Evolutionary conservation across 2,888 invertebrate species (phyloP).

Genomic region (Himalopsyche anomala): DNA sequence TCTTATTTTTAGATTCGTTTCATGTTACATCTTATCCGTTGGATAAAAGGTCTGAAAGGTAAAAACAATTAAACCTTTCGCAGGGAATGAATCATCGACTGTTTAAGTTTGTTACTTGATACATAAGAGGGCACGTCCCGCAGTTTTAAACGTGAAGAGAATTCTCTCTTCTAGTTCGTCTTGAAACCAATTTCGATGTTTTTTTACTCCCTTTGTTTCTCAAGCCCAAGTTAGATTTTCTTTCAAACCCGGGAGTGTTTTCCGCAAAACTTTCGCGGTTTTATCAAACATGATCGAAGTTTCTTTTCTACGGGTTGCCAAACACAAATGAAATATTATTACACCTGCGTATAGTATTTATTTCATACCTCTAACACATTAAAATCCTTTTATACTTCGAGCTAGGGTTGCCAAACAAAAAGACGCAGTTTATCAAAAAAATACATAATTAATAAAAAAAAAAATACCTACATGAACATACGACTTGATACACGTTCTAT

Average conservation of each 20-base stretch:
- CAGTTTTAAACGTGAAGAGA: slow-evolving; percentile 11
- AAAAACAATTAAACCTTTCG: slow-evolving; percentile 9
- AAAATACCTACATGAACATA: too few species aligned
- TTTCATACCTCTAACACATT: neutral
- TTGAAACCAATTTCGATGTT: slow-evolving; percentile 38
- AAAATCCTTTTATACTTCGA: too few species aligned
- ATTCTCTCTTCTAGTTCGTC: neutral
- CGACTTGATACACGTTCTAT: too few species aligned
- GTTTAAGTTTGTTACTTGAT: slow-evolving; percentile 28
- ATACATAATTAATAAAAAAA: too few species aligned
- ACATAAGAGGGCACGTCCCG: slow-evolving; percentile 7
- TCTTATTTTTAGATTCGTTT: neutral
- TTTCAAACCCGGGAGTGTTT: slow-evolving; percentile 47
- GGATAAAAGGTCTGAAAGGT: neutral
- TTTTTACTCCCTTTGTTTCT: slow-evolving; percentile 32
- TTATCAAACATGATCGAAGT: slow-evolving; percentile 55
- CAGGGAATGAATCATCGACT: neutral
- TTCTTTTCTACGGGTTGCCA: slow-evolving; percentile 48
- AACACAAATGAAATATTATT: slow-evolving; percentile 52
- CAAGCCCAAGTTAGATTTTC: slow-evolving; percentile 29
- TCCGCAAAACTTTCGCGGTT: slow-evolving; percentile 43
- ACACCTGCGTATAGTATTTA: slow-evolving; percentile 1
- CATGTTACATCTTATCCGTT: neutral
- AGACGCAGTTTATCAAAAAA: too few species aligned
- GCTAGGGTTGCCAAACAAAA: too few species aligned